Evolutionary conservation across 1,140 invertebrate genomes (phyloP), one percentile per base, ranked within the genome.

Genomic region (Cyclina sinensis): DNA sequence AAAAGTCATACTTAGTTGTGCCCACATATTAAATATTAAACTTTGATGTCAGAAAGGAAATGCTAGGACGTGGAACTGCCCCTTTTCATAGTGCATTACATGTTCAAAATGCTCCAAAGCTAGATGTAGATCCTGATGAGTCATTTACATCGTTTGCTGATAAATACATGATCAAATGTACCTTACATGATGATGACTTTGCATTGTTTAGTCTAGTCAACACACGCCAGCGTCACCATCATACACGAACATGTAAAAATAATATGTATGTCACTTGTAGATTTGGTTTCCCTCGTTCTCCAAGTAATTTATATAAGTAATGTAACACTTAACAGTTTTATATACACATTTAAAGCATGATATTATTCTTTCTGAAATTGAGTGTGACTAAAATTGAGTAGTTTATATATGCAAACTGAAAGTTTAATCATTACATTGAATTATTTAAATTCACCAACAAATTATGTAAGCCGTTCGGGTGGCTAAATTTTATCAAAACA

Each of bases 191-290:
- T 16, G 5, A 30, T 35, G 74, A 78, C 57, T 21, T 5, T 1
- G 32, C 4, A 4, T n/a, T 83, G 21, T 2, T 5, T 0, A n/a
- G 37, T 1, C 46, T 88, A 16, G 86, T 88, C n/a, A 12, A 27
- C 0, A 39, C 73, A 43, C 18, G 74, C 11, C 74, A 87, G 59
- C 1, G 1, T 18, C 85, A 87, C n/a, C 74, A 82, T 35, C 86
- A 88, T 27, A 82, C 78, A 73, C 73, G 86, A 59, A 88, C 79
- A 27, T 82, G 86, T 48, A 88, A 48, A 57, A 76, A 78, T 37
- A 59, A 86, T 12, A 78, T 27, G 30, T 1, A 39, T 14, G 5
- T 1, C 7, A 1, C 11, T 35, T 86, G 84, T 65, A 27, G 70
- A 16, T 86, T 86, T 78, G 18, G 30, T 70, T 86, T 39, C 30